A percentile compares a stretch with the other conserved stretches of the same genome.
Conservation (phyloP, 2,888 invertebrate species). For the Xestoiulus laeticollis region DNA sequence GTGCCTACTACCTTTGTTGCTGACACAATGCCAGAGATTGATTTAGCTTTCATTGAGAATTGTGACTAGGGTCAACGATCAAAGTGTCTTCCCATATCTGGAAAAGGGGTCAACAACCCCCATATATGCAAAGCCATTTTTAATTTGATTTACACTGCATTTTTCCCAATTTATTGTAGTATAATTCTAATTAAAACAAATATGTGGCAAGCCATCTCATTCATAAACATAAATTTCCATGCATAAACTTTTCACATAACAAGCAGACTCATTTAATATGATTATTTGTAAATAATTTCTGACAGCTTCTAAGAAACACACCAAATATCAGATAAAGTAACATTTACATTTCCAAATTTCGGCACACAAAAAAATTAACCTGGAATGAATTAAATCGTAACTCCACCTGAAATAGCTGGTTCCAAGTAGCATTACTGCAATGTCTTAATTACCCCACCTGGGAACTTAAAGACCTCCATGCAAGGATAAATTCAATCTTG, state of each 20-base stretch:
- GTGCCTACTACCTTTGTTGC: neutral
- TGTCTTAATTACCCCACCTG: conserved; percentile 7
- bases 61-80: conserved; percentile 31
- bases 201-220: too few relatives aligned
- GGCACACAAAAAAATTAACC: neutral
- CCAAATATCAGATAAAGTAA: too few relatives aligned
- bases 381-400: neutral
- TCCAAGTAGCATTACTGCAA: neutral
- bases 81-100: neutral
- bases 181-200: too few relatives aligned
- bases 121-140: neutral
- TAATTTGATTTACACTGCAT: neutral
- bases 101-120: neutral
- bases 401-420: neutral
- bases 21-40: conserved; percentile 24
- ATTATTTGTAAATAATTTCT: too few relatives aligned
- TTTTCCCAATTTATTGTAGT: neutral
- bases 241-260: too few relatives aligned
- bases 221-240: too few relatives aligned
- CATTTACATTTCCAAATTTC: too few relatives aligned
- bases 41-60: neutral
- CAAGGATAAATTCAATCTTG: neutral
- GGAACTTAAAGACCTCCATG: neutral
- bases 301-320: too few relatives aligned
- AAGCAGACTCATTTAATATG: too few relatives aligned